Evolutionary conservation across 2,888 invertebrate species (phyloP).

Genomic region (Chymomyza amoena): DNA sequence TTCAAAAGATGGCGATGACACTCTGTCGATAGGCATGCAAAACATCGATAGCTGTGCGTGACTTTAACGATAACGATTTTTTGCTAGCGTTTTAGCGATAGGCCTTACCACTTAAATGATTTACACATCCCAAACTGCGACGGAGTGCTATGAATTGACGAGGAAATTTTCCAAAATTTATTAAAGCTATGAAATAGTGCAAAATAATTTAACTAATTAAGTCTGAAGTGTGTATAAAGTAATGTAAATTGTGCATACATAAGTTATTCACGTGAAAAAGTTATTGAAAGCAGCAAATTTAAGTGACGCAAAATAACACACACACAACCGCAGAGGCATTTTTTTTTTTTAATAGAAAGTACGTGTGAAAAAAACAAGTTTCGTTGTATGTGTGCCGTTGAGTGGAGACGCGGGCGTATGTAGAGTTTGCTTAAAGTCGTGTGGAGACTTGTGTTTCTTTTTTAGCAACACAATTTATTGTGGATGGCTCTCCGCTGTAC

Average conservation of each 20-base stretch:
- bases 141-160: neutral
- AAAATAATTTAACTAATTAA: conserved; percentile 56
- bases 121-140: neutral
- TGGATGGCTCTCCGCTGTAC: conserved; percentile 58
- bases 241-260: conserved; percentile 32
- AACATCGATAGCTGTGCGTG: neutral
- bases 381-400: conserved; percentile 57
- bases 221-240: conserved; percentile 47
- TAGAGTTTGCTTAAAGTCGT: conserved; percentile 11
- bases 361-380: conserved; percentile 46
- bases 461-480: conserved; percentile 61
- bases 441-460: conserved; percentile 54
- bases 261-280: conserved; percentile 23
- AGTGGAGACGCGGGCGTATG: conserved; percentile 51
- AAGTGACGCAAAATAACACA: conserved; percentile 47
- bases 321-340: neutral
- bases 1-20: neutral
- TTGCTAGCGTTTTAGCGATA: neutral
- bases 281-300: conserved; percentile 24
- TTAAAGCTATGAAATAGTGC: conserved; percentile 55
- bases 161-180: neutral
- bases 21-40: neutral
- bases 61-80: neutral
- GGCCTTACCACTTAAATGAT: neutral
- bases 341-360: conserved; percentile 7